These are phyloP conservation scores for Tokudaia muenninki DNA, from an alignment of 2,797 vertebrate species.

Conservation along the genomic window DNA sequence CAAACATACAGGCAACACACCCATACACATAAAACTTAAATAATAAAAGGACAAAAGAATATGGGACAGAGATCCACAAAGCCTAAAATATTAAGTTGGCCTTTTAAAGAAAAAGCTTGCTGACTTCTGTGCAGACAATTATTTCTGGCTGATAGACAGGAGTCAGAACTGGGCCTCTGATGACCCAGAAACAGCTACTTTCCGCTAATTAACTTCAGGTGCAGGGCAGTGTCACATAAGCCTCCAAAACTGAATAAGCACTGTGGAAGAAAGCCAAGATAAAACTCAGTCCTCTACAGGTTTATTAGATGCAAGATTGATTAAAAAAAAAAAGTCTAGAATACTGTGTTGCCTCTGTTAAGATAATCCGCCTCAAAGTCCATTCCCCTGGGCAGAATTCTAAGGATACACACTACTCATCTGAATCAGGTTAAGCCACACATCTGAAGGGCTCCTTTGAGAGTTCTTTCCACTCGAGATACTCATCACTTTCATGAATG, in stretches of 20 bases:
- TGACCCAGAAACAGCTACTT: conserved; percentile 48
- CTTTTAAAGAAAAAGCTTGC: conserved; percentile 38
- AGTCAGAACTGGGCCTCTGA: not conserved
- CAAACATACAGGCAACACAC: not conserved
- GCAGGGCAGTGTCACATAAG: conserved; percentile 1
- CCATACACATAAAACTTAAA: not conserved
- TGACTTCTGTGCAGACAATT: not conserved
- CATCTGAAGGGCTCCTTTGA: conserved; percentile 27
- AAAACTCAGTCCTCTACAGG: conserved; percentile 19
- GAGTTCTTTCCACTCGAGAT: conserved; percentile 35
- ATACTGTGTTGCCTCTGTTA: not conserved
- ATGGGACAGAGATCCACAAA: conserved; percentile 10
- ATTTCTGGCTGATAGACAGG: not conserved
- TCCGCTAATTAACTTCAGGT: conserved; percentile 38
- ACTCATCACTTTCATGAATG: not conserved
- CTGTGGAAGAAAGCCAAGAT: conserved; percentile 14
- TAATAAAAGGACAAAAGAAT: not conserved
- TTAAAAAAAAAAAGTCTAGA: conserved; percentile 25
- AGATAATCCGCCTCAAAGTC: conserved; percentile 23
- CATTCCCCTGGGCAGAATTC: conserved; percentile 33
- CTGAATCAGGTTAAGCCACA: not conserved
- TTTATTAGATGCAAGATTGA: conserved; percentile 30
- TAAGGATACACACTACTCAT: conserved; percentile 13
- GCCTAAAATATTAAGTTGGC: conserved; percentile 12
- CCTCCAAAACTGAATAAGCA: conserved; percentile 24